These are phyloP conservation scores for Acrocephalus scirpaceus DNA, from an alignment of 2,797 vertebrate genomes.

Conservation along the genomic window DNA sequence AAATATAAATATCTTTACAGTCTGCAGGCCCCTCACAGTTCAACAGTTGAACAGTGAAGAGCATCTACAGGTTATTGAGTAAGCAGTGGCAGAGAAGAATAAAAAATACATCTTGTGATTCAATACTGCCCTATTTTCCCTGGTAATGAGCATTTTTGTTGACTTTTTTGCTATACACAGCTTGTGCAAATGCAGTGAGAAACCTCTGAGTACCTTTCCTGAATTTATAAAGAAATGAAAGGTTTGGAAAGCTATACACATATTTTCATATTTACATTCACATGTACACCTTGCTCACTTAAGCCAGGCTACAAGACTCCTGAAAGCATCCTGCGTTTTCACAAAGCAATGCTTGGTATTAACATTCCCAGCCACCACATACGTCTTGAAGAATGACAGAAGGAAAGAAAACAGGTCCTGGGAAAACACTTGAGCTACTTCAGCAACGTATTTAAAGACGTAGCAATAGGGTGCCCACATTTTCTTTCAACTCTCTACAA, in stretches of 20 bases:
- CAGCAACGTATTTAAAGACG: background rate
- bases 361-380: background rate
- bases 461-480: background rate
- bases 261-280: slow-evolving; percentile 65
- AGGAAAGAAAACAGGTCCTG: background rate
- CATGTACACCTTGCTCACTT: slow-evolving; percentile 42
- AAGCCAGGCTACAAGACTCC: background rate
- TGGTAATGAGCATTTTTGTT: slow-evolving; percentile 76
- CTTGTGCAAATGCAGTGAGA: slow-evolving; percentile 74
- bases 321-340: background rate
- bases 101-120: slow-evolving; percentile 81
- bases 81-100: slow-evolving; percentile 77
- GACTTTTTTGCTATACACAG: slow-evolving; percentile 70
- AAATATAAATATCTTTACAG: slow-evolving; percentile 86
- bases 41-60: slow-evolving; percentile 67
- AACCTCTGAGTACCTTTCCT: slow-evolving; percentile 73
- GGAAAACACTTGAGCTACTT: slow-evolving; percentile 9
- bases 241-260: slow-evolving; percentile 59
- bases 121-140: slow-evolving; percentile 79
- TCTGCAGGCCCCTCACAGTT: slow-evolving; percentile 66
- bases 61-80: slow-evolving; percentile 71
- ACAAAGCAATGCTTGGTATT: background rate
- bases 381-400: background rate
- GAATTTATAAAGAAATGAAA: slow-evolving; percentile 56
- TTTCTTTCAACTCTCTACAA: background rate